Evolutionary conservation across 1,140 invertebrate genomes (phyloP), one percentile per base, ranked within the genome.

Genomic region (Panagrolaimus sp.): DNA sequence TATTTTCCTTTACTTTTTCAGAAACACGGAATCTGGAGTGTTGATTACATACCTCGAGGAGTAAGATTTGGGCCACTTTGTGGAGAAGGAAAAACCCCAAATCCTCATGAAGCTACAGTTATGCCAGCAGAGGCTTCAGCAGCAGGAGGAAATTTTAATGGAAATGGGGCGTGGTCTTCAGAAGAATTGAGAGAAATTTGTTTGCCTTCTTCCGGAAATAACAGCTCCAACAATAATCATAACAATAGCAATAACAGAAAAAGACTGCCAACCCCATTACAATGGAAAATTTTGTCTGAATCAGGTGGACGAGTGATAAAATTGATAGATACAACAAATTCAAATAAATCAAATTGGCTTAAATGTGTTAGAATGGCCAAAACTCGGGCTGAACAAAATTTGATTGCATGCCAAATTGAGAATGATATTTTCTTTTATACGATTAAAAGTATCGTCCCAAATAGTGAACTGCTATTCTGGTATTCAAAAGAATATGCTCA

Each of bases 331-430:
- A 93, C 92, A n/a, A 94, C 89, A 69, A 93, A 98, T 85, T 89
- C 91, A 44, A 89, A 88, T 69, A 92, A 92, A 81, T 91, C 93
- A 26, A 98, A 98, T 87, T 98, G 95, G 95, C 97, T 98, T 93
- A 88, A 93, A 75, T 96, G 93, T 83, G 94, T 98, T 24, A 94
- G 92, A 79, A 92, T 93, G 14, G 93, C 94, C 1, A 93, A 92
- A 81, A 91, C 90, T 45, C 88, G 90, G 47, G 89, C 91, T 77
- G 90, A 91, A 32, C 96, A 98, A 88, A 98, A 98, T 86, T 88
- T 98, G 72, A 93, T 98, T 46, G 96, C 95, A 43, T 97, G 94
- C 85, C 95, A 98, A 86, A 91, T 96, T 5, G 84, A 89, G 87
- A 88, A 88, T 84, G 87, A 90, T 82, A 91, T 92, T 83, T 98